Base-by-base conservation (phyloP, 2,797 vertebrate genomes). In the Muscicapa comitata region DNA sequence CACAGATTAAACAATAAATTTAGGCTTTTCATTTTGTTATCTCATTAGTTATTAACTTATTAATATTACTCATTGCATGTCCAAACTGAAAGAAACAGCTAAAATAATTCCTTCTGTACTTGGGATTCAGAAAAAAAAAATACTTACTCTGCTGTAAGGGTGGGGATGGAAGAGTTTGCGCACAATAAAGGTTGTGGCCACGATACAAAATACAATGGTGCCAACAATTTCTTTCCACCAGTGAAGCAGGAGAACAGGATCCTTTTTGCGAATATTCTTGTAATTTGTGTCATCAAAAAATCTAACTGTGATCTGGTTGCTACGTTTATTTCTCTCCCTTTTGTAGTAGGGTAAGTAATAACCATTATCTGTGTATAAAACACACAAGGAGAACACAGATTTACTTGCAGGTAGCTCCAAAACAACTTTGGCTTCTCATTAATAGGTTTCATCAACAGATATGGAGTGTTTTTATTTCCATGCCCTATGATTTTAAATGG, bases 191-290 rank as follows among this genome's bases (percentile, higher is more conserved):
- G 99, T 99, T 67, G 99, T 99, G 85, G 99, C 98, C 18, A 98
- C 96, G 13, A 99, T 99, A 94, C 99, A 99, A 88, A 99, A 99
- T 29, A 99, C 11, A 70, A 99, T 99, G 59, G 99, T 99, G 62
- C 98, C 98, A 48, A 99, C 97, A 65, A 99, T 99, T 94, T 99
- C 99, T 42, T 99, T 99, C 99, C 99, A 99, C 99, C 99, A 99
- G 48, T 99, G 99, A 65, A 99, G 97, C 63, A 99, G 98, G 57
- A 99, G 98, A 62, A 99, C 98, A 0, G 99, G 99, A 94, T 99
- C 99, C 96, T 99, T 99, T 28, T 98, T 99, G 63, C 99, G 98
- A 72, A 98, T 94, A 43, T 97, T 98, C 15, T 97, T 97, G 67
- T 98, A 97, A 19, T 86, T 97, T 0, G 97, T 93, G 13, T 97